Percentiles rank a stretch among this genome's conserved stretches.
Evolutionary conservation across 2,113 vertebrate genomes (phyloP).

Genomic region (Thinocorus orbignyianus): DNA sequence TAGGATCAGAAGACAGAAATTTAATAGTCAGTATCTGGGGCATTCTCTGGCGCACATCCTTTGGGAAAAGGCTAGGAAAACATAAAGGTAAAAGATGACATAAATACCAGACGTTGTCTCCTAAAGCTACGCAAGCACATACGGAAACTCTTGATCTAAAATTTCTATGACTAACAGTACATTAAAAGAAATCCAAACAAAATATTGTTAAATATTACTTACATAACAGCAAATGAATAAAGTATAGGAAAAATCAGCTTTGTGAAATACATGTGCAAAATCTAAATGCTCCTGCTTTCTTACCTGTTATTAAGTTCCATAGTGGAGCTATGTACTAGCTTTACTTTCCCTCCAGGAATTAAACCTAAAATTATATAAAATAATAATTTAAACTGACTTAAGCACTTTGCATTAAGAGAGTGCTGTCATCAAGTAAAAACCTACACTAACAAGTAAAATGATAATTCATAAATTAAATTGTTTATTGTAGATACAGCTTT

Average conservation of each 20-base stretch:
- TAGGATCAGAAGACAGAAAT: conserved; percentile 87
- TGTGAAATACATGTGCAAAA: background rate
- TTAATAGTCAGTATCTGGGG: conserved; percentile 79
- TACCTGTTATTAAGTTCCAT: conserved; percentile 79
- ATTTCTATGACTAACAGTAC: background rate
- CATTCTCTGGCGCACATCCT: conserved; percentile 58
- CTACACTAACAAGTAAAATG: background rate
- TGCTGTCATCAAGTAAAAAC: background rate
- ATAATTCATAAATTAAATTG: background rate
- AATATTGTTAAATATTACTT: background rate
- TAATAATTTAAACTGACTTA: background rate
- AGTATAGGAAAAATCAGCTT: background rate
- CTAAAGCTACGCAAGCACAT: background rate
- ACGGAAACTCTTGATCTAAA: background rate
- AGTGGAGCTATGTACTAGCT: conserved; percentile 87
- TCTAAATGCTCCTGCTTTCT: background rate
- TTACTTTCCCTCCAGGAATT: conserved; percentile 90
- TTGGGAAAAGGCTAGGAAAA: conserved; percentile 70
- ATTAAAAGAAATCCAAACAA: background rate
- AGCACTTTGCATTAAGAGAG: background rate
- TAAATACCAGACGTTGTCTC: background rate
- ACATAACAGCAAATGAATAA: background rate
- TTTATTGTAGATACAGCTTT: background rate
- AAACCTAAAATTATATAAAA: conserved; percentile 78
- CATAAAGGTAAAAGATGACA: background rate